Conservation (phyloP, 2,797 vertebrate species). For the Trachurus trachurus region DNA sequence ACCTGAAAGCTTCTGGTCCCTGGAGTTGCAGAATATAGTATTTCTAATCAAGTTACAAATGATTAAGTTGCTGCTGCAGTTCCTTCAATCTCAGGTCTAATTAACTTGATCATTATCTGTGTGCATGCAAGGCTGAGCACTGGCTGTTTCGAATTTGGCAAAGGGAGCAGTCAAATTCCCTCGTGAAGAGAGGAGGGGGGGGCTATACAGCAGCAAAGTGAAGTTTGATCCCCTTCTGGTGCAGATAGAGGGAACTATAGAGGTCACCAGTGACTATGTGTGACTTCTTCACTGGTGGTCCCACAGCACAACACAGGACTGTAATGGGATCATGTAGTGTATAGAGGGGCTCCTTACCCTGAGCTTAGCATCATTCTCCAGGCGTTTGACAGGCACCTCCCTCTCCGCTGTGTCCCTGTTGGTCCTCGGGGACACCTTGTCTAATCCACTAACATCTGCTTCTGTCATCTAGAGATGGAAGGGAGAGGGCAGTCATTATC, state of each 20-base stretch:
- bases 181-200: constrained; percentile 55
- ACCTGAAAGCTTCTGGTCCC: constrained; percentile 72
- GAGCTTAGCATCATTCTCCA: constrained; percentile 87
- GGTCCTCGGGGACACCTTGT: constrained; percentile 74
- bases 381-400: constrained; percentile 87
- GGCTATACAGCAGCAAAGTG: constrained; percentile 69
- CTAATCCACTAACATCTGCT: constrained; percentile 70
- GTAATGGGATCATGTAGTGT: not conserved
- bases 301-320: constrained; percentile 20
- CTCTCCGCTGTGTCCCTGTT: constrained; percentile 77
- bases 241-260: constrained; percentile 54
- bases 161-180: constrained; percentile 80
- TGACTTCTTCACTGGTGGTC: constrained; percentile 34
- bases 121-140: constrained; percentile 87
- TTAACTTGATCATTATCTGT: constrained; percentile 90
- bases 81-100: constrained; percentile 90
- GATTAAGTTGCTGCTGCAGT: constrained; percentile 89
- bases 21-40: constrained; percentile 85
- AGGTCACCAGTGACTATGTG: constrained; percentile 48
- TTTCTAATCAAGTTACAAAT: constrained; percentile 90
- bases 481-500: constrained; percentile 32
- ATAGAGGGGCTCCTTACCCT: constrained; percentile 79
- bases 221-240: constrained; percentile 71
- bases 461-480: constrained; percentile 78
- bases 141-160: constrained; percentile 85